Evolutionary conservation across 1,140 invertebrate species (phyloP).

Genomic region (Theocolax elegans): DNA sequence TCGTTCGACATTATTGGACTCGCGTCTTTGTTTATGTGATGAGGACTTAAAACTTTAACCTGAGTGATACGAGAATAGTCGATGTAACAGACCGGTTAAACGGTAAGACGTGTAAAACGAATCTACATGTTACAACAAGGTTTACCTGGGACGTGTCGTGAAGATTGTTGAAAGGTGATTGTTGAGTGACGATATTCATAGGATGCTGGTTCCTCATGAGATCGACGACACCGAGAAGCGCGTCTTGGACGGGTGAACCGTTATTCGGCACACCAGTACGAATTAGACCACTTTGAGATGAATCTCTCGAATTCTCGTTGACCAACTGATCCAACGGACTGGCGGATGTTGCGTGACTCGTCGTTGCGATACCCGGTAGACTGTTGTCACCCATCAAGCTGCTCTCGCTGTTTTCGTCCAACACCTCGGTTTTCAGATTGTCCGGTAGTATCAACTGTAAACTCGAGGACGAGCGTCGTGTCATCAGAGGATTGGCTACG

Average conservation of each 20-base stretch:
- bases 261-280: conserved; percentile 48
- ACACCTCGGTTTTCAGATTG: conserved; percentile 75
- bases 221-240: conserved; percentile 61
- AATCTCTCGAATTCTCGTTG: conserved; percentile 56
- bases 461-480: conserved; percentile 57
- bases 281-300: conserved; percentile 52
- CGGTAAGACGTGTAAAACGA: too few species aligned
- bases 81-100: too few species aligned
- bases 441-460: conserved; percentile 65
- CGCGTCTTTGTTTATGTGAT: conserved; percentile 66
- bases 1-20: conserved; percentile 62
- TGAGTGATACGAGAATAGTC: conserved; percentile 21
- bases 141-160: conserved; percentile 57
- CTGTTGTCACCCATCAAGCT: conserved; percentile 69
- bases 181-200: conserved; percentile 52
- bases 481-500: conserved; percentile 56
- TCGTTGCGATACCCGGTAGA: conserved; percentile 57
- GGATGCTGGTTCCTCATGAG: conserved; percentile 61
- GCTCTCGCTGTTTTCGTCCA: conserved; percentile 77
- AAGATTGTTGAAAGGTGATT: conserved; percentile 55
- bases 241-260: conserved; percentile 56
- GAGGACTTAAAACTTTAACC: conserved; percentile 61
- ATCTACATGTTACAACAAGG: not conserved
- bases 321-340: conserved; percentile 61
- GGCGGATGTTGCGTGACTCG: conserved; percentile 41